Conservation (phyloP, 2,113 vertebrate genomes). For the Saguinus midas region DNA sequence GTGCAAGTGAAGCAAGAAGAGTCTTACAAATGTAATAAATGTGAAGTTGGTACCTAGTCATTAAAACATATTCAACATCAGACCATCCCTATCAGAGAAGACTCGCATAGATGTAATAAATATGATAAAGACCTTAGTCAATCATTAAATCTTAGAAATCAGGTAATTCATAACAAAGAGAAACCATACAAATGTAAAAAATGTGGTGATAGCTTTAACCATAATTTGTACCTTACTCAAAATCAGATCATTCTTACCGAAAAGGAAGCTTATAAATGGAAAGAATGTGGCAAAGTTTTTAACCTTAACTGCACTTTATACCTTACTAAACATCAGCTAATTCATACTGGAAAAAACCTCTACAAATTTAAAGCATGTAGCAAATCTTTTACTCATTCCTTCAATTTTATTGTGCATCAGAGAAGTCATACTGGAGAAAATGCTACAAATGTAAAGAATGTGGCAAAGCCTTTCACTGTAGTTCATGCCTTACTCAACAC, state of each 20-base stretch:
- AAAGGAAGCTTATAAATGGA: background rate
- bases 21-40: background rate
- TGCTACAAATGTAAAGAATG: background rate
- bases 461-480: background rate
- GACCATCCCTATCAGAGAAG: background rate
- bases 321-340: background rate
- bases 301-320: background rate
- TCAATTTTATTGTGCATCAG: background rate
- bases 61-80: background rate
- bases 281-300: background rate
- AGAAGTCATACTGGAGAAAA: background rate
- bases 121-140: background rate
- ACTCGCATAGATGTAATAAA: background rate
- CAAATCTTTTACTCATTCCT: background rate
- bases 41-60: background rate
- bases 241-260: background rate
- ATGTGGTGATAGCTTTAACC: background rate
- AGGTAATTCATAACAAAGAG: background rate
- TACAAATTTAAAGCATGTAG: background rate
- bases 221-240: background rate
- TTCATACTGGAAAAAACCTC: background rate
- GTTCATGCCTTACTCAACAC: background rate
- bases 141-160: background rate
- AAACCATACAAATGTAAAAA: background rate
- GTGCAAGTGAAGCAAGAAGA: background rate